Base-by-base conservation (phyloP, 1,140 invertebrate species). In the Drosophila sucinea region DNA sequence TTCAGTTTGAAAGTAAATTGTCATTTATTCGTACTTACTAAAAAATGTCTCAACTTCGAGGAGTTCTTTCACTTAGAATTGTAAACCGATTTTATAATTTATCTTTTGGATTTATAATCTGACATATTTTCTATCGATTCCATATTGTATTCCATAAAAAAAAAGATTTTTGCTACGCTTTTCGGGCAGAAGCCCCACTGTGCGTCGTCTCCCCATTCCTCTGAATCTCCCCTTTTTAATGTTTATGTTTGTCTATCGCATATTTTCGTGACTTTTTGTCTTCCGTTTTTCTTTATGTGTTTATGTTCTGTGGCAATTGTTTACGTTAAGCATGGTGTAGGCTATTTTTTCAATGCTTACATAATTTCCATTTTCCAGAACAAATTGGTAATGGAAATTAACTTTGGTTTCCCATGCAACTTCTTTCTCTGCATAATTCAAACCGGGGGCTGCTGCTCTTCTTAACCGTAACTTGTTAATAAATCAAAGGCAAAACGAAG, bases 401-500 rank as follows among this genome's bases (percentile, higher is more conserved):
- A 56, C 60, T 40, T 62, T 61, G 73, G 47, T 38, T 38, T 38
- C 10, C 35, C 35, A 75, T 65, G 72, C 61, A 64, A 23, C 35
- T 33, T 25, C 23, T 60, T 40, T 55, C 29, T 60, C 55, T 69
- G 71, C 67, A 79, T 62, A 69, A 73, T 58, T 67, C 33, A 40
- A 17, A 17, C 17, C 10, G 25, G 33, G 56, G 33, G 17, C 55
- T 66, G 62, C 27, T 54, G 65, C 44, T 51, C 72, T 58, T 63
- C 82, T 79, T 75, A 54, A 85, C 83, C 79, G 87, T 75, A 69
- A 83, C 83, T 87, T 82, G 82, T 85, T 85, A 85, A 85, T 85
- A 85, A 85, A 85, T 85, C 82, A 85, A 81, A 76, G 61, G 83
- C 60, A 38, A 63, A 73, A 11, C 7, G 25, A 29, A 29, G 4